Evolutionary conservation across 2,113 vertebrate genomes (phyloP), one percentile per base, ranked within the genome.

Genomic region (Colius striatus): DNA sequence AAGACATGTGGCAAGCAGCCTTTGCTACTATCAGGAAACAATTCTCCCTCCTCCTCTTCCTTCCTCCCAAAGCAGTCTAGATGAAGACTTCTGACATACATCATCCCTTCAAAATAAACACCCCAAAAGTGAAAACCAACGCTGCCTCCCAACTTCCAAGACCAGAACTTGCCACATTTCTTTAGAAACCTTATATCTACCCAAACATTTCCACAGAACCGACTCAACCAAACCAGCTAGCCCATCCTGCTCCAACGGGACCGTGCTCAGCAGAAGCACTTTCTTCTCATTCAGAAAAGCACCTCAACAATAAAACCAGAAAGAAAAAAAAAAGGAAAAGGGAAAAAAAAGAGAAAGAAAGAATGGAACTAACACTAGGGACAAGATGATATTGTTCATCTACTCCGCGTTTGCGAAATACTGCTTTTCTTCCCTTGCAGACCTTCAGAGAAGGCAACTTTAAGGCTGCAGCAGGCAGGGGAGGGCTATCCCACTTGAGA

Each of bases 301-400:
- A 2, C 20, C 32, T 16, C 0, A 13, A 38, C 57, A 45, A 18
- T 10, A 7, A 13, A 38, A 29, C 6, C 5, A 9, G 1, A 1
- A 15, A 36, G 22, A 6, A 9, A 16, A 25, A 6, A 36, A 4
- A 6, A 4, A 12, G 12, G 25, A 3, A 9, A 15, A 10, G 36
- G 30, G 47, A 9, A 45, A 26, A 34, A 25, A 41, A 41, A 41
- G 38, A 41, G 38, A 41, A 41, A 41, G 38, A 41, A 12, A 41
- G 38, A 53, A 38, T n/a, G n/a, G n/a, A 7, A 32, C 25, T 1
- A 30, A 5, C 8, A 3, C 45, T 2, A 13, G 11, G 36, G 14
- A 18, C 2, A 22, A 87, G 25, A 55, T 11, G 8, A 22, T 1
- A 1, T 0, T 1, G 26, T 58, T 1, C 3, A 22, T 5, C n/a